Conservation (phyloP, 30 jellyfish, hydroid and myxozoan genomes). For the Catostylus mosaicus region DNA sequence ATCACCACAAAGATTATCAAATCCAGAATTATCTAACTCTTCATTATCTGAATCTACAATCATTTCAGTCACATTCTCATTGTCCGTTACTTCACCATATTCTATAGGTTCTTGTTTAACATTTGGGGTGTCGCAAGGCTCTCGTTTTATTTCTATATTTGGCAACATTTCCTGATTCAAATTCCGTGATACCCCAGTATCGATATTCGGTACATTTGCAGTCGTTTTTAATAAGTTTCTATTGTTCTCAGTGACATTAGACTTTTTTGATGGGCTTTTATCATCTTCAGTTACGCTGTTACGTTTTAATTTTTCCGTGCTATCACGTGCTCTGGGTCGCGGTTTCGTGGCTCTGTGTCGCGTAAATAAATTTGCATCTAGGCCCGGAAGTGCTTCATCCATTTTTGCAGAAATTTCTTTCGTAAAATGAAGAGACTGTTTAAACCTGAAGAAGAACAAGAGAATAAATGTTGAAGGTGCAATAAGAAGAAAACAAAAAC, state of each 20-base stretch:
- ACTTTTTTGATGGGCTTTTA: conserved; percentile 13
- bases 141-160: conserved; percentile 24
- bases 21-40: background rate
- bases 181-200: background rate
- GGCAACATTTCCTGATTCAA: background rate
- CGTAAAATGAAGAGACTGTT: conserved; percentile 22
- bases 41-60: conserved; percentile 49
- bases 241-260: background rate
- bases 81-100: conserved; percentile 3
- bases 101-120: conserved; percentile 68
- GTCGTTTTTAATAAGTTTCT: background rate
- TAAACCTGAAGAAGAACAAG: conserved; percentile 26
- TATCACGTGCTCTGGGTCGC: conserved; percentile 43
- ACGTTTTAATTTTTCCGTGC: conserved; percentile 43
- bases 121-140: conserved; percentile 14
- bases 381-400: conserved; percentile 52
- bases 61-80: conserved; percentile 35
- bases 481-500: too few species aligned
- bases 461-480: too few species aligned
- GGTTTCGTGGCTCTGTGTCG: conserved; percentile 28
- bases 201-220: background rate
- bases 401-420: conserved; percentile 16
- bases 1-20: background rate
- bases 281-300: conserved; percentile 57
- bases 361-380: conserved; percentile 34